Base-by-base conservation (phyloP, 2,797 vertebrate genomes). In the Coracias cyanogaster region DNA sequence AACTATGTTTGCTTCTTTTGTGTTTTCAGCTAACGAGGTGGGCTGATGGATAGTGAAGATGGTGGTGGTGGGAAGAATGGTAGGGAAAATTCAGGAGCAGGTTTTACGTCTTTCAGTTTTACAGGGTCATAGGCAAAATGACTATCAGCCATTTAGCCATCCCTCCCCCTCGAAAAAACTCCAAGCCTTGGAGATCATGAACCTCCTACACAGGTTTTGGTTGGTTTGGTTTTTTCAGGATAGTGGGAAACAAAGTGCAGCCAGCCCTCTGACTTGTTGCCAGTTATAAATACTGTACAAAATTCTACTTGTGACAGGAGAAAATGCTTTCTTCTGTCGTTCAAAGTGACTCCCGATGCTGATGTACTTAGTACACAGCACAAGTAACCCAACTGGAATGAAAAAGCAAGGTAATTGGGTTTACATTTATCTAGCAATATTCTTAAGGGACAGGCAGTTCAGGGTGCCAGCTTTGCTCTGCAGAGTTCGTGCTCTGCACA, bases 1-100 rank as follows among this genome's bases (percentile, higher is more conserved):
- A 95, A 90, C 74, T 86, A 74, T 94, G 78, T 95, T 96, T 95
- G 79, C 66, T 93, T 81, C 87, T 81, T 96, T 77, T 94, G 67
- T 92, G 87, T 93, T 96, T 97, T 93, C 77, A 91, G 61, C 80
- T 71, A 90, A 84, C 54, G 85, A 81, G 74, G 62, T 3, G 1
- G 57, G 64, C 82, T 93, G 87, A 89, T 86, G 87, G 76, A 93
- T 86, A 86, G 65, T 51, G 61, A 94, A 88, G 87, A 49, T 71
- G 83, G 28, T 62, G 57, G 51, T 49, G 52, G 52, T 57, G 81
- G 41, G 3, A 41, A 89, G 52, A 83, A 78, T 4, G 66, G 71
- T 60, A 82, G 85, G 62, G 70, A 91, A 90, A 96, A 94, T 64
- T 69, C 45, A 70, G 77, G 57, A 93, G 83, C 76, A 94, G 55